phyloP scores from a whole-genome alignment of 2,888 invertebrate species.

The Helleia helle region DNA sequence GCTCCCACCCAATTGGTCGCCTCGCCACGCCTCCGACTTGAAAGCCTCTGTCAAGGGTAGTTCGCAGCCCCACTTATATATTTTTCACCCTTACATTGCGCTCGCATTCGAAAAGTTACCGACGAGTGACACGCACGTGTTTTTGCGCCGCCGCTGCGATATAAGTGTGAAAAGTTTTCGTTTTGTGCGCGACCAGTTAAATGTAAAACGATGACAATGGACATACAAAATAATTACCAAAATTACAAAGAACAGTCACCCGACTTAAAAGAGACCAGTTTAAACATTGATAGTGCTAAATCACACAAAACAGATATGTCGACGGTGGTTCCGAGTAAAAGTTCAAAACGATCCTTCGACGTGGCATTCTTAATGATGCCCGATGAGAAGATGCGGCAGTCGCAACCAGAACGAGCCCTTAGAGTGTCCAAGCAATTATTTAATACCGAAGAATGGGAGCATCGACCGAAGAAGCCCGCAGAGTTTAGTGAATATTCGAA shows the following conservation, averaged over 20 bases:
- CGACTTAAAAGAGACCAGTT: constrained; percentile 60
- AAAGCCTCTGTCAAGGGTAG: constrained; percentile 62
- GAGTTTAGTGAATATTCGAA: constrained; percentile 53
- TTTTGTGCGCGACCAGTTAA: constrained; percentile 46
- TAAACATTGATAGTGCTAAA: constrained; percentile 64
- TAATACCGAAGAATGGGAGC: constrained; percentile 63
- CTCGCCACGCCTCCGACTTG: constrained; percentile 53
- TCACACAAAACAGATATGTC: constrained; percentile 58
- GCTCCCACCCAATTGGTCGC: constrained; percentile 46
- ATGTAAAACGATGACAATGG: constrained; percentile 79
- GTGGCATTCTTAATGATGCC: constrained; percentile 93
- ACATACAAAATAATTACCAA: constrained; percentile 74
- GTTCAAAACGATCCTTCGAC: constrained; percentile 90
- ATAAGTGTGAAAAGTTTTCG: constrained; percentile 66
- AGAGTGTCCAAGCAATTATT: constrained; percentile 67
- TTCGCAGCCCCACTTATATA: constrained; percentile 69
- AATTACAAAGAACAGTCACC: constrained; percentile 63
- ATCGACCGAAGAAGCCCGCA: constrained; percentile 49
- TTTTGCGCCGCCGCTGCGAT: constrained; percentile 40
- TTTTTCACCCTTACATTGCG: constrained; percentile 67
- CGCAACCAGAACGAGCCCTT: constrained; percentile 72
- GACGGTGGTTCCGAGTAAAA: constrained; percentile 49
- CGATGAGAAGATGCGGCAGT: constrained; percentile 84
- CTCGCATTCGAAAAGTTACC: constrained; percentile 59
- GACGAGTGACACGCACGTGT: constrained; percentile 62